Conservation (phyloP, 2,888 invertebrate species). For the Megalurothrips usitatus region DNA sequence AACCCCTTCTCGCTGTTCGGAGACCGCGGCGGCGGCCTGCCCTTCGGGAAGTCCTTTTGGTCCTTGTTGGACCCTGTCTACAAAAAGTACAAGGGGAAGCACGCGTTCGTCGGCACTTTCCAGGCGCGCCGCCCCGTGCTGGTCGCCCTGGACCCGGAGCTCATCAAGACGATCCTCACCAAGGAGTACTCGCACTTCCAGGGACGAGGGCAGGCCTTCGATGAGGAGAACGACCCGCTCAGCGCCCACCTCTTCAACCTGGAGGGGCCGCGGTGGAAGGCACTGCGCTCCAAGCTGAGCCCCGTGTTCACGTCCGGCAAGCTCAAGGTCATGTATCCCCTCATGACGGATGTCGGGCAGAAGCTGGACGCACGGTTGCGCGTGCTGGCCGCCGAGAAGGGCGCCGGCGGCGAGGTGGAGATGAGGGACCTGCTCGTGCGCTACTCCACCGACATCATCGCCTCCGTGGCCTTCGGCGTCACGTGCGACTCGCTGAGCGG, state of each 20-base stretch:
- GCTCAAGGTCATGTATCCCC: constrained; percentile 50
- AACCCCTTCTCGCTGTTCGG: constrained; percentile 8
- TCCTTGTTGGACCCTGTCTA: neutral
- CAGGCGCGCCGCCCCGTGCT: too few relatives aligned
- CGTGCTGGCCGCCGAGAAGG: constrained; percentile 24
- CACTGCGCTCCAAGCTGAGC: constrained; percentile 49
- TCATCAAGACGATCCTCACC: too few relatives aligned
- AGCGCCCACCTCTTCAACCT: constrained; percentile 45
- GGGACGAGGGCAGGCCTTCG: constrained; percentile 46
- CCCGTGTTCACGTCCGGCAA: too few relatives aligned
- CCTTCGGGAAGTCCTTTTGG: neutral
- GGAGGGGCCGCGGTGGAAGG: constrained; percentile 52
- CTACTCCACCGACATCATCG: constrained; percentile 49
- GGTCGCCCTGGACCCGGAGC: too few relatives aligned
- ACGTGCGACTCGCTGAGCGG: constrained; percentile 45
- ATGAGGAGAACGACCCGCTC: constrained; percentile 42
- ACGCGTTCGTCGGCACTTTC: constrained; percentile 47
- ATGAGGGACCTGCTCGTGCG: constrained; percentile 43
- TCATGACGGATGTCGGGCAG: constrained; percentile 46
- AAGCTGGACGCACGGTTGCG: constrained; percentile 34
- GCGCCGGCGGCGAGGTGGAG: constrained; percentile 28
- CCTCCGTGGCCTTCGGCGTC: constrained; percentile 47
- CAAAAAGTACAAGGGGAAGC: neutral
- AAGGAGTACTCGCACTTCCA: constrained; percentile 50
- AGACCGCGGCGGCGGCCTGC: constrained; percentile 12